Conservation (phyloP, 2,113 vertebrate species). For the Otus sunia region DNA sequence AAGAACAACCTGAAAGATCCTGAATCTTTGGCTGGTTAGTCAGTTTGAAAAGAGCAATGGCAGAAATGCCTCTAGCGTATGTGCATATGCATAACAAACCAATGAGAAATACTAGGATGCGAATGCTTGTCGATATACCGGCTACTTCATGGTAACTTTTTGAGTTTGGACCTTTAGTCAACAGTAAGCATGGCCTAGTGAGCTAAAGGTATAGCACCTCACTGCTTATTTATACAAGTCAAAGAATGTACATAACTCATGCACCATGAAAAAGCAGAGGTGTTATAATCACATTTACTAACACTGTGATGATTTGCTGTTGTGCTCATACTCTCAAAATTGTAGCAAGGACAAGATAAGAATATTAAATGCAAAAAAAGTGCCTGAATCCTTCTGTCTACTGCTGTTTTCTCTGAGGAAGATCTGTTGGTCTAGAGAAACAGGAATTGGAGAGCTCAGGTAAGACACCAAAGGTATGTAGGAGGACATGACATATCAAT, state of each 20-base stretch:
- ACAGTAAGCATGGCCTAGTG: not conserved
- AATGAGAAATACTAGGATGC: not conserved
- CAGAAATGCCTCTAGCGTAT: not conserved
- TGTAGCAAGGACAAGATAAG: not conserved
- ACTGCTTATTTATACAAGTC: not conserved
- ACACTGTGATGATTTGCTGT: not conserved
- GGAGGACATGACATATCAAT: not conserved
- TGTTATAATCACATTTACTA: not conserved
- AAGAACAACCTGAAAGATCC: not conserved
- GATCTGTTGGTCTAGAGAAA: not conserved
- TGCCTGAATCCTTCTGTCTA: not conserved
- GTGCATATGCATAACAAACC: not conserved
- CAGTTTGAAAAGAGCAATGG: not conserved
- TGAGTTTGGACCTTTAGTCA: not conserved
- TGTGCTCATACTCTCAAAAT: not conserved
- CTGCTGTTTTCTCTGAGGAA: not conserved
- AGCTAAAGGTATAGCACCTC: not conserved
- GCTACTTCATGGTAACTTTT: not conserved
- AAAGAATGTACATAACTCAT: rapidly evolving
- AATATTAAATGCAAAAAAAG: not conserved
- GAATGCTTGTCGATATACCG: not conserved
- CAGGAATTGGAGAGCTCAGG: not conserved
- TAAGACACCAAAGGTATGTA: not conserved
- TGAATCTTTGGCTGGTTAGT: not conserved
- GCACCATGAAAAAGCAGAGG: not conserved